A percentile compares a stretch with the other conserved stretches of the same genome.
These are phyloP conservation scores for Prinia subflava DNA, from an alignment of 2,113 vertebrate species.

Conservation along the genomic window DNA sequence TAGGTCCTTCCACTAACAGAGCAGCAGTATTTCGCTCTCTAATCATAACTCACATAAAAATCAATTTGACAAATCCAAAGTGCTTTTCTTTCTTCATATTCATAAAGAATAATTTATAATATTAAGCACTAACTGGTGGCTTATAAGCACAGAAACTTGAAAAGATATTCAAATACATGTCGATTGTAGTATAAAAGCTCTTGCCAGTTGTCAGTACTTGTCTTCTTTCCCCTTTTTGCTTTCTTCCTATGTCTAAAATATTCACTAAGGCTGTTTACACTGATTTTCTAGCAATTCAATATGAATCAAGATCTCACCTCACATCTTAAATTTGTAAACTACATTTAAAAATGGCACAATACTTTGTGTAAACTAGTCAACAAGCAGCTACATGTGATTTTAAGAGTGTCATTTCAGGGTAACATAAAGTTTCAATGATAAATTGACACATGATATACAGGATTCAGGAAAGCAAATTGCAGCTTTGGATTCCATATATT, in stretches of 20 bases:
- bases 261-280: background rate
- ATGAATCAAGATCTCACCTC: background rate
- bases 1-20: conserved; percentile 2
- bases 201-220: background rate
- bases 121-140: background rate
- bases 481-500: background rate
- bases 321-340: background rate
- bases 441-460: background rate
- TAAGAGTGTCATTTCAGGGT: background rate
- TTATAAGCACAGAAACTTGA: background rate
- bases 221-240: background rate
- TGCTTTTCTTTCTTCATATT: background rate
- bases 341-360: background rate
- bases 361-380: background rate
- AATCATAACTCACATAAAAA: conserved; percentile 45
- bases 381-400: background rate
- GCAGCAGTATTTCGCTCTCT: conserved; percentile 26
- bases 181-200: background rate
- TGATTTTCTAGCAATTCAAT: conserved; percentile 1
- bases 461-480: background rate
- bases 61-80: background rate
- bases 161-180: background rate
- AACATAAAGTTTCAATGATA: background rate
- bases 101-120: conserved; percentile 2
- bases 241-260: background rate